Base-by-base conservation (phyloP, 2,113 vertebrate species). In the Campylomormyrus numenius region DNA sequence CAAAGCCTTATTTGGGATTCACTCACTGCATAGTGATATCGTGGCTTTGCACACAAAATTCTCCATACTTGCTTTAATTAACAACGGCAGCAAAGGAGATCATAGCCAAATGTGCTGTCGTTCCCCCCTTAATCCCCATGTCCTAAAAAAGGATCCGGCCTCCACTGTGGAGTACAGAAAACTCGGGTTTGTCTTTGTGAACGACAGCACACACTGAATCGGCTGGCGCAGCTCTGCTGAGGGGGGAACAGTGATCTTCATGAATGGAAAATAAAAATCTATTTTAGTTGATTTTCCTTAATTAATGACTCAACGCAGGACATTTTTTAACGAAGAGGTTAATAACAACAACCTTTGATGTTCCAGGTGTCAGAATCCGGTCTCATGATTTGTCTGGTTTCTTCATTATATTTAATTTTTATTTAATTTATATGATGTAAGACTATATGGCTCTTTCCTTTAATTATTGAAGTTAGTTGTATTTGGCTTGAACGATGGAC, bases 1-100 rank as follows among this genome's bases (percentile, higher is more conserved):
- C 93, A 89, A 92, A 91, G 93, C 93, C 92, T 94, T 93, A 94
- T 95, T 94, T 93, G 93, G 92, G 93, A 95, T 93, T 94, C 94
- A 93, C 90, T 92, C 93, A 90, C 92, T 93, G 93, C 49, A 94
- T 95, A 94, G 94, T 95, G 94, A 93, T 94, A 94, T 92, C 92
- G 89, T 91, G 92, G 92, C 93, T 95, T 94, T 94, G 94, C 94
- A 95, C 93, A 92, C 92, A 94, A 92, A 70, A 95, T 94, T 93
- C 90, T 89, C 89, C 91, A 93, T 93, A 93, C 91, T 93, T 95
- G 92, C 94, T 92, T 94, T 94, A 94, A 95, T 95, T 95, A 94
- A 94, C 91, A 90, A 92, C 89, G 90, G 87, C 77, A 91, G 93
- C 90, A 92, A 93, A 95, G 94, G 91, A 95, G 93, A 95, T 95